These are phyloP conservation scores for Exephanes ischioxanthus DNA, from an alignment of 2,888 invertebrate genomes.

Conservation along the genomic window DNA sequence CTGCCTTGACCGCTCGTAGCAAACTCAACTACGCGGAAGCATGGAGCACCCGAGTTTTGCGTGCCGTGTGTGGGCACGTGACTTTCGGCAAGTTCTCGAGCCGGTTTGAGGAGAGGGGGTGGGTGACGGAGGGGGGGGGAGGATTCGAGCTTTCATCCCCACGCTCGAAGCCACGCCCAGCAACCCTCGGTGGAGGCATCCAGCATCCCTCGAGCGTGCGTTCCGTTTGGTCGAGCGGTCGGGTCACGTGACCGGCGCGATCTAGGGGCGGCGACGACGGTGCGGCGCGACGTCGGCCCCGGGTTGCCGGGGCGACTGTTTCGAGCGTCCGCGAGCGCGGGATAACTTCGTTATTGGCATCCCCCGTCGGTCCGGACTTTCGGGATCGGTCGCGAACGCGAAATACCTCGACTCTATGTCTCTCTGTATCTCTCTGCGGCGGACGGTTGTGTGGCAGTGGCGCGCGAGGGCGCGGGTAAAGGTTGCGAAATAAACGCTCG, in stretches of 20 bases:
- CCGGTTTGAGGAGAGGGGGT: constrained; percentile 66
- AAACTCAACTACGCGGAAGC: constrained; percentile 77
- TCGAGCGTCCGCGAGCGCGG: constrained; percentile 73
- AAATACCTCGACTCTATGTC: not conserved
- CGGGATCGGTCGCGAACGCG: constrained; percentile 32
- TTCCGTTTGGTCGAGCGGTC: constrained; percentile 76
- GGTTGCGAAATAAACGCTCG: constrained; percentile 84
- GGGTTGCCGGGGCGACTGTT: constrained; percentile 66
- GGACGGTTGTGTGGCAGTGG: constrained; percentile 60
- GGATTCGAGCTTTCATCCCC: constrained; percentile 84
- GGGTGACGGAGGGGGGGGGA: constrained; percentile 1
- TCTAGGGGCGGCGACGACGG: constrained; percentile 70
- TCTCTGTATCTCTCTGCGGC: constrained; percentile 30
- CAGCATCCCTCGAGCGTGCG: constrained; percentile 86
- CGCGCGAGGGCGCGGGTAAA: constrained; percentile 76
- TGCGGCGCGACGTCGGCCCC: constrained; percentile 72
- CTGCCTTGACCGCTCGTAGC: constrained; percentile 53
- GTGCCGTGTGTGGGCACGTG: constrained; percentile 80
- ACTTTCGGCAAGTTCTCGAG: constrained; percentile 82
- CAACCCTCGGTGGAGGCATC: constrained; percentile 88
- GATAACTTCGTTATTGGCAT: constrained; percentile 84
- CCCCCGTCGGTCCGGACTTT: constrained; percentile 67
- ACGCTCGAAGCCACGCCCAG: constrained; percentile 88
- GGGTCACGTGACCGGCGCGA: constrained; percentile 78
- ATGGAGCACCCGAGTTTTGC: constrained; percentile 71